These are phyloP conservation scores for Condylostylus longicornis DNA, from an alignment of 1,140 invertebrate genomes.

Conservation along the genomic window DNA sequence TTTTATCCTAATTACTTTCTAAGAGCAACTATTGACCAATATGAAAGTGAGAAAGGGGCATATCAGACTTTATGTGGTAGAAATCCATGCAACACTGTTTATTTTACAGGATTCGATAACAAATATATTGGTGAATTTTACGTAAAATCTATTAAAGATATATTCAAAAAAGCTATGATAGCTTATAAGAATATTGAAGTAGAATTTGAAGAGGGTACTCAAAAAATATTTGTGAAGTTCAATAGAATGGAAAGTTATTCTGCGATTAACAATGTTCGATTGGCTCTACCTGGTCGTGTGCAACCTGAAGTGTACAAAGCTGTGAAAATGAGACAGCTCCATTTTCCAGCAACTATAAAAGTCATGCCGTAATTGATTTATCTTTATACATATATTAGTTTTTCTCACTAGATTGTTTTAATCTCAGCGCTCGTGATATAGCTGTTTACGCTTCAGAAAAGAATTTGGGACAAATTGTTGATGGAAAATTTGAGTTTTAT, in stretches of 20 bases:
- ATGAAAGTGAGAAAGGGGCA: slow-evolving; percentile 41
- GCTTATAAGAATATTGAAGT: slow-evolving; percentile 38
- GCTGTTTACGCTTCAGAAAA: slow-evolving; percentile 17
- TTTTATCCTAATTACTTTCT: slow-evolving; percentile 89
- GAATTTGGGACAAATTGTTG: slow-evolving; percentile 14
- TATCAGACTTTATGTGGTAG: slow-evolving; percentile 47
- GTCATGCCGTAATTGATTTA: slow-evolving; percentile 28
- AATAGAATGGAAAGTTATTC: slow-evolving; percentile 26
- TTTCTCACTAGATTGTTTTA: background rate
- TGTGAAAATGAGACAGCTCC: slow-evolving; percentile 50
- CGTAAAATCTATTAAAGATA: slow-evolving; percentile 38
- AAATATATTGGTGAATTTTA: slow-evolving; percentile 62
- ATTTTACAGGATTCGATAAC: slow-evolving; percentile 45
- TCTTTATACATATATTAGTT: background rate
- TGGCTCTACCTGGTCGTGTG: slow-evolving; percentile 42
- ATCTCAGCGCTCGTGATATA: slow-evolving; percentile 10
- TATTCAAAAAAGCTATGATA: slow-evolving; percentile 33
- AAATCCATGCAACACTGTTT: slow-evolving; percentile 63
- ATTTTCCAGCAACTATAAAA: slow-evolving; percentile 34
- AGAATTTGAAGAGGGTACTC: slow-evolving; percentile 39
- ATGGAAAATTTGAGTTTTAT: slow-evolving; percentile 18
- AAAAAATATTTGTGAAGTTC: slow-evolving; percentile 46
- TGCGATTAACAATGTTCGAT: slow-evolving; percentile 5
- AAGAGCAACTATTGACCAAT: slow-evolving; percentile 35
- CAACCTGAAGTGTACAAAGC: slow-evolving; percentile 60